Base-by-base conservation (phyloP, 53 echinoderm and acorn worm species). In the Arbacia lixula region DNA sequence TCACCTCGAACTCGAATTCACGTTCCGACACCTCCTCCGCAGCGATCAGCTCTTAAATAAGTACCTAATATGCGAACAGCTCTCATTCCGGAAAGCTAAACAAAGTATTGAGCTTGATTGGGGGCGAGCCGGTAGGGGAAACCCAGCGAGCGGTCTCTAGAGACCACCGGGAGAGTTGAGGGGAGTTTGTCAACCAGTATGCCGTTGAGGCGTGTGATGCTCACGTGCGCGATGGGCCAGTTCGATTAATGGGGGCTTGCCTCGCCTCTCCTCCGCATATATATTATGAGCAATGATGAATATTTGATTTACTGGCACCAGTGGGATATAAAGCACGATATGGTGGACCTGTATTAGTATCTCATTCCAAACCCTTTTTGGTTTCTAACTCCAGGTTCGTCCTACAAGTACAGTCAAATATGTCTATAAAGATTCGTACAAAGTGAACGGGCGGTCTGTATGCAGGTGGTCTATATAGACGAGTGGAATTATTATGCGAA, bases 131-230 rank as follows among this genome's bases (percentile, higher is more conserved):
- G 66, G 25, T n/a, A 21, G 66, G 66, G 20, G 21, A n/a, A n/a
- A n/a, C 24, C 16, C 38, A 37, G 66, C 22, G 66, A 12, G 66
- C 37, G 21, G 20, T 66, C 66, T 66, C 66, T 8, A 11, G 66
- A 66, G 66, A 66, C 66, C 66, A 2, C 19, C 66, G 36, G 66
- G 2, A 38, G 66, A 66, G 66, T 66, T 37, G n/a, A 56, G 38
- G 66, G 36, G 66, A 38, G 38, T 36, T 66, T 66, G 66, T 38
- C 38, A 37, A 38, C 66, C 38, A 38, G 2, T 37, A 27, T 66
- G 36, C 66, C 66, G 66, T 27, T 66, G 36, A 11, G 38, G 33
- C 66, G 66, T 66, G 66, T 66, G 36, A 9, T 22, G 25, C 5
- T 34, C 66, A 66, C 66, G 66, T 24, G 20, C 38, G n/a, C 36